A percentile compares a stretch with the other conserved stretches of the same genome.
phyloP scores from a whole-genome alignment of 2,113 vertebrate genomes.

The Oenanthe oenanthe region DNA sequence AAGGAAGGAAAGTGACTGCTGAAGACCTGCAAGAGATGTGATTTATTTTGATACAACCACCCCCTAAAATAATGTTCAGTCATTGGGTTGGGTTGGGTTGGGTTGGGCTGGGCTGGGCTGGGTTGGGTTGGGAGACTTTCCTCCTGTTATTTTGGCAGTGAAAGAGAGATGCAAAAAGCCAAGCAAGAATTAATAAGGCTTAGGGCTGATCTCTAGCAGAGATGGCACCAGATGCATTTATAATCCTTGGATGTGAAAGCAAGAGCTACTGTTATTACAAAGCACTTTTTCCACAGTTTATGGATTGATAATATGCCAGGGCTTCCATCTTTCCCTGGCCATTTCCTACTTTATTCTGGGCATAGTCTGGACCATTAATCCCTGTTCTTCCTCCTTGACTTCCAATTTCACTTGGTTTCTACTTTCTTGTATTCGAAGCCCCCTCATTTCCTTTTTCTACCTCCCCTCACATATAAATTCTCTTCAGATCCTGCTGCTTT shows the following conservation, averaged over 20 bases:
- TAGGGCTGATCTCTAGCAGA: neutral
- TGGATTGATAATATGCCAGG: neutral
- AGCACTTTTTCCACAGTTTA: neutral
- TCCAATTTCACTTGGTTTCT: neutral
- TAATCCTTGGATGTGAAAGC: neutral
- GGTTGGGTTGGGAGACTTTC: neutral
- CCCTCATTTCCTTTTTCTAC: neutral
- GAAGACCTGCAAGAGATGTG: neutral
- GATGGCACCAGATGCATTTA: neutral
- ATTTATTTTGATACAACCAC: neutral
- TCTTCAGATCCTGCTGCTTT: neutral
- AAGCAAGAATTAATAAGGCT: constrained; percentile 10
- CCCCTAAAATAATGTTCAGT: neutral
- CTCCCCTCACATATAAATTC: neutral
- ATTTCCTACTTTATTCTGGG: neutral
- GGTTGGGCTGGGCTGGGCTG: no score
- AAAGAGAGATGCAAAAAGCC: neutral
- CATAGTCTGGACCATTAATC: neutral
- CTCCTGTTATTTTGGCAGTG: neutral
- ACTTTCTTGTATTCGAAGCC: neutral
- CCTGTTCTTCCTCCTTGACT: neutral
- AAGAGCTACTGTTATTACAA: neutral
- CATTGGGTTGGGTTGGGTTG: no score
- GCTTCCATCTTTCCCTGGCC: neutral
- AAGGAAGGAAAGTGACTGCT: neutral